phyloP scores from a whole-genome alignment of 2,888 invertebrate species.

The Eulithis prunata region DNA sequence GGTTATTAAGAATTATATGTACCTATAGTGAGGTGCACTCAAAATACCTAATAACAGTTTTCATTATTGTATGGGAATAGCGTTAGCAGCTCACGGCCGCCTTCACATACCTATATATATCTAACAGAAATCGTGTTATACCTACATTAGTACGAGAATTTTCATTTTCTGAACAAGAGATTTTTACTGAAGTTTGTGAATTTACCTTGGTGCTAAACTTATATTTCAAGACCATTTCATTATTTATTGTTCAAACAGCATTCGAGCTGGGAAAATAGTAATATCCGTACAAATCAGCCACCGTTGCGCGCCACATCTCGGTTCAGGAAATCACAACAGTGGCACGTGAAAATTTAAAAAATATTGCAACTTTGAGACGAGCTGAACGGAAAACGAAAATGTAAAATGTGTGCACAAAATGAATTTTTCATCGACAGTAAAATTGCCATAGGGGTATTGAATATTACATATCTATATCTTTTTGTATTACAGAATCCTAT shows the following conservation, averaged over 20 bases:
- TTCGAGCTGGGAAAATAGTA: constrained; percentile 3
- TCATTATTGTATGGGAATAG: no score
- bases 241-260: not conserved
- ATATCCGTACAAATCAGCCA: constrained; percentile 11
- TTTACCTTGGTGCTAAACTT: not conserved
- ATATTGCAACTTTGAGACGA: not conserved
- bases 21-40: no score
- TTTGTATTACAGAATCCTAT: no score
- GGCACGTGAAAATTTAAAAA: not conserved
- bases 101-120: not conserved
- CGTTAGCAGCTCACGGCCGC: no score
- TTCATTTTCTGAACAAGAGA: no score
- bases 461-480: no score
- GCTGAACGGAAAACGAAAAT: not conserved
- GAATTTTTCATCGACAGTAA: not conserved
- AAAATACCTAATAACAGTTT: no score
- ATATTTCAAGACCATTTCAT: not conserved
- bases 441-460: not conserved
- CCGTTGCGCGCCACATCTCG: constrained; percentile 1
- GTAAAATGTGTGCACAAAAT: not conserved
- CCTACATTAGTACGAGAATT: no score
- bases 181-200: not conserved
- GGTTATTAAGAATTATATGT: not conserved
- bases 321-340: constrained; percentile 1
- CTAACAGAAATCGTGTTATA: not conserved